Percentiles rank a stretch among this genome's conserved stretches.
phyloP scores from a whole-genome alignment of 2,888 invertebrate genomes.

The Caenorhabditis zanzibari region DNA sequence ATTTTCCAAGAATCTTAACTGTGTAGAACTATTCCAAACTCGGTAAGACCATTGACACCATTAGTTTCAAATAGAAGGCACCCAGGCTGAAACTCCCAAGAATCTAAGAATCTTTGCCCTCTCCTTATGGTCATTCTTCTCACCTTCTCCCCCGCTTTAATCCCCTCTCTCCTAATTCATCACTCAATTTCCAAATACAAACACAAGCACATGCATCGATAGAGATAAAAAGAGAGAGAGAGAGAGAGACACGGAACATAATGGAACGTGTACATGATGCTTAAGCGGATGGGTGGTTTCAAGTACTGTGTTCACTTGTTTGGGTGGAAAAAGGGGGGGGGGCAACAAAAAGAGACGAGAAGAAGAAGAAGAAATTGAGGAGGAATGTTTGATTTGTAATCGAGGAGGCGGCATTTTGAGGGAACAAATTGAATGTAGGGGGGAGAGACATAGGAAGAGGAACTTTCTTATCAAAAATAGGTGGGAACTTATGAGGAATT shows the following conservation, averaged over 20 bases:
- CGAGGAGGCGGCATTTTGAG: conserved; percentile 39
- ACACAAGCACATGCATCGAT: not conserved
- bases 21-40: too few species aligned
- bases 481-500: not conserved
- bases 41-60: too few species aligned
- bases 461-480: conserved; percentile 1
- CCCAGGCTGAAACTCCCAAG: too few species aligned
- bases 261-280: conserved; percentile 11
- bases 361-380: not conserved
- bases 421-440: not conserved
- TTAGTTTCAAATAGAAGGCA: too few species aligned
- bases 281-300: conserved; percentile 17
- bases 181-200: too few species aligned
- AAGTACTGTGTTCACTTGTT: conserved; percentile 36
- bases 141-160: not conserved
- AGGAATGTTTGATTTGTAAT: conserved; percentile 58
- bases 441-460: not conserved
- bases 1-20: too few species aligned
- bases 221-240: not conserved
- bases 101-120: too few species aligned
- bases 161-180: too few species aligned
- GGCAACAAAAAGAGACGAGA: not conserved
- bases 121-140: too few species aligned
- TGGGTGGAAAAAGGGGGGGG: not conserved
- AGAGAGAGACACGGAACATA: conserved; percentile 14